Evolutionary conservation across 2,888 invertebrate genomes (phyloP), one percentile per base, ranked within the genome.

Genomic region (Holacanthella duospinosa): DNA sequence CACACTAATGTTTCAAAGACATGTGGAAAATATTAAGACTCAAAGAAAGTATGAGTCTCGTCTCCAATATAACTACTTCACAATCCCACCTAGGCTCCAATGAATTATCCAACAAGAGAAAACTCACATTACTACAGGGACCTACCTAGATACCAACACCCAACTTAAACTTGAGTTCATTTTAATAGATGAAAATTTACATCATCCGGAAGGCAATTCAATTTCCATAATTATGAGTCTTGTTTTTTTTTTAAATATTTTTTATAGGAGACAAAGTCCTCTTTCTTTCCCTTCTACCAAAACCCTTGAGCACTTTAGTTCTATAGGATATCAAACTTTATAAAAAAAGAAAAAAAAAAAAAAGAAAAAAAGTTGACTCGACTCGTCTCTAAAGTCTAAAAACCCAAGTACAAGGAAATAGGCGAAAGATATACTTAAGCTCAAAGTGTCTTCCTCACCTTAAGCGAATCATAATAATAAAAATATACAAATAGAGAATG

Each of bases 191-290:
- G 55, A 55, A 60, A 67, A 65, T 66, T 65, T 68, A 63, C 65
- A 68, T 68, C 65, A 68, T 68, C 66, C 64, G 66, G 65, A 66
- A 68, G 60, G 64, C 59, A 62, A 55, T 54, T 57, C 60, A 48
- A 67, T 67, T 68, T 68, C 61, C 68, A 68, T 68, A 68, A 68
- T 68, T 68, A 68, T 68, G 63, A 65, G n/a, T n/a, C 59, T 61
- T 63, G 61, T 60, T 61, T 58, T 61, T 64, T 48, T 48, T 21
- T 9, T 48, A 9, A n/a, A 9, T 21, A 4, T n/a, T 4, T 21
- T n/a, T 48, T 48, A n/a, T 9, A 9, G 48, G 48, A 48, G 48
- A 9, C 6, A 36, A 36, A 16, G 16, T 36, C 36, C 36, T 36
- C 6, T 36, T 36, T 36, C 36, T 16, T 36, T 36, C 36, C 6